Base-by-base conservation (phyloP, 1,140 invertebrate species). In the Bombus pascuorum region DNA sequence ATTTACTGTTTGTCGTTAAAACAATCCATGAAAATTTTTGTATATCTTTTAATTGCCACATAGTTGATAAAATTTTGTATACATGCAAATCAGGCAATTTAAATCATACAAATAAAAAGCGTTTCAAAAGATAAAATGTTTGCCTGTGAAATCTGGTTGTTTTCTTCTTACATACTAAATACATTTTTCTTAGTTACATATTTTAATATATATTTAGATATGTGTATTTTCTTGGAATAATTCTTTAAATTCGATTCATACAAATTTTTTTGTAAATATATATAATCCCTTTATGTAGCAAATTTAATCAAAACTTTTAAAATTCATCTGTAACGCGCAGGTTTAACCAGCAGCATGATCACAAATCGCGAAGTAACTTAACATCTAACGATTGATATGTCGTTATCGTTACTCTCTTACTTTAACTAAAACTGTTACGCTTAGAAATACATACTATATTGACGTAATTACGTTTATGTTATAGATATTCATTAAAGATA, bases 401-500 rank as follows among this genome's bases (percentile, higher is more conserved):
- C 76, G 76, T 65, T 72, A 72, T 42, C 5, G 47, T 53, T 53
- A 53, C 5, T 53, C 47, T 39, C 59, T 72, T 79, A 15, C 39
- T 59, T 65, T 68, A 25, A 53, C n/a, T 6, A 66, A 71, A 85
- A 80, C 3, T 71, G 25, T 47, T 65, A 59, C 28, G 59, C 47
- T 32, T 79, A 44, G 15, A 70, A 57, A 12, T 42, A 73, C 37
- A 8, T 42, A 73, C n/a, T 47, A 22, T 62, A 39, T 65, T 25
- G 1, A 39, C 39, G 4, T 53, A 79, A 39, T 73, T 71, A 22
- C 15, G 57, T 62, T 75, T 37, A 39, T 39, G 76, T 77, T 70
- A 47, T 18, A 47, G 15, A 47, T 37, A 15, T n/a, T 85, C 73
- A 18, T 53, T 13, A 84, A 44, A 62, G 32, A 85, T 59, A 95